Conservation (phyloP, 2,797 vertebrate species). For the Leptatherina wallacei region DNA sequence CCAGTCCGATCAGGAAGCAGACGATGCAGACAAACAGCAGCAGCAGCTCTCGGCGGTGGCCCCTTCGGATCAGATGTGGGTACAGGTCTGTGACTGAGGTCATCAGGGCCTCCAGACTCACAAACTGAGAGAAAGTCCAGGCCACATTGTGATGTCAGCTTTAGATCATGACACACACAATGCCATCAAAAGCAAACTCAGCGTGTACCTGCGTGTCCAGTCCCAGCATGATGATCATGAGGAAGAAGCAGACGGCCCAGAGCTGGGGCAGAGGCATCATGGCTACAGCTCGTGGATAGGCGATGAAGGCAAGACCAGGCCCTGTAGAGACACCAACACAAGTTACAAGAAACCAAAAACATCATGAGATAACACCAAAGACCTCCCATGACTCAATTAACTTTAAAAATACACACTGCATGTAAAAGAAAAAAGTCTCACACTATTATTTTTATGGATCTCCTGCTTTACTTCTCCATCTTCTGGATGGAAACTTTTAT, state of each 20-base stretch:
- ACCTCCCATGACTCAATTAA: no score
- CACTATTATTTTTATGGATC: no score
- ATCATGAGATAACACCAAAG: no score
- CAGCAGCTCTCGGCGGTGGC: constrained; percentile 87
- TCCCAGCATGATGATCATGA: constrained; percentile 95
- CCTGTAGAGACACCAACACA: constrained; percentile 74
- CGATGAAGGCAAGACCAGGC: constrained; percentile 92
- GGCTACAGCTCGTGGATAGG: constrained; percentile 89
- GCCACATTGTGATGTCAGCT: background rate
- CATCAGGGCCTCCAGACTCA: constrained; percentile 93
- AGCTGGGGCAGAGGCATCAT: constrained; percentile 94
- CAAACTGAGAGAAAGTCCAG: constrained; percentile 81
- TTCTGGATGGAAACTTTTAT: no score
- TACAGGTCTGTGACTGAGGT: constrained; percentile 90
- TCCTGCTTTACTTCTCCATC: no score
- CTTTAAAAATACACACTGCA: no score
- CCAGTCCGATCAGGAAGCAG: constrained; percentile 88
- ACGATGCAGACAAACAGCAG: constrained; percentile 83
- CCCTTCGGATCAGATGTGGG: constrained; percentile 85
- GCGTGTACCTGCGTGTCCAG: constrained; percentile 91
- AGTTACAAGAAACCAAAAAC: background rate
- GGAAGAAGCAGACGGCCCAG: constrained; percentile 94
- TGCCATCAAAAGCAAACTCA: background rate
- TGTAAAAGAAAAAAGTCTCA: no score
- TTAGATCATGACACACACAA: background rate